Percentiles rank a stretch among this genome's conserved stretches.
phyloP scores from a whole-genome alignment of 1,140 invertebrate species.

The Lamellibrachia luymesi region DNA sequence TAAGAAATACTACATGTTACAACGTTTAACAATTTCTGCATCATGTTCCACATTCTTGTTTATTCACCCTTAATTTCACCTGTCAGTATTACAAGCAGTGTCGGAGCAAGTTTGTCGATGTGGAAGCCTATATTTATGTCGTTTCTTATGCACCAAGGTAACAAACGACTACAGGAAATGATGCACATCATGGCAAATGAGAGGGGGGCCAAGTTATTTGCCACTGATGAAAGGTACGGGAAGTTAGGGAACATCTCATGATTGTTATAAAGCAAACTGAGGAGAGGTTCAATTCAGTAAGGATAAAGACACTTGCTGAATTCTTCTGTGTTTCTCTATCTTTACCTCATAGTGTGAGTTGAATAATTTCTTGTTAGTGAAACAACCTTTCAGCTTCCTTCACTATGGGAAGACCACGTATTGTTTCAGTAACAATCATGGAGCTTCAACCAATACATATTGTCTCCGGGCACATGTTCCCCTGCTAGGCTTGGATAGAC shows the following conservation, averaged over 20 bases:
- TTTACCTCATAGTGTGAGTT: neutral
- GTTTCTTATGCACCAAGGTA: conserved; percentile 61
- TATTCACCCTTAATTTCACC: too few relatives aligned
- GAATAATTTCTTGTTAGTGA: neutral
- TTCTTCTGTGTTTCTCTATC: neutral
- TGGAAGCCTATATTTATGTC: too few relatives aligned
- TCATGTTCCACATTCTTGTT: too few relatives aligned
- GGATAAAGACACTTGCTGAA: neutral
- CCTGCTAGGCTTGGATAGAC: too few relatives aligned
- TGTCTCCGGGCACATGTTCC: too few relatives aligned
- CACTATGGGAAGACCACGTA: neutral
- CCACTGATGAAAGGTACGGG: conserved; percentile 63
- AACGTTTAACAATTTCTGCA: too few relatives aligned
- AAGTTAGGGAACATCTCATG: neutral
- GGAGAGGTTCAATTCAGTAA: neutral
- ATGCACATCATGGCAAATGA: conserved; percentile 95
- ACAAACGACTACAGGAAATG: conserved; percentile 94
- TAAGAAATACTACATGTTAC: too few relatives aligned
- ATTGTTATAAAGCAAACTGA: neutral
- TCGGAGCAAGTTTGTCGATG: too few relatives aligned
- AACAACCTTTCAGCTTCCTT: neutral
- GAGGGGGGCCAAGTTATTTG: conserved; percentile 74
- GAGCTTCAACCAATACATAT: neutral
- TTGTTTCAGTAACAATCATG: neutral
- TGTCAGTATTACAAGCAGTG: too few relatives aligned